Percentiles rank a stretch among this genome's conserved stretches.
These are phyloP conservation scores for Junonia oenone DNA, from an alignment of 2,888 invertebrate species.

Conservation along the genomic window DNA sequence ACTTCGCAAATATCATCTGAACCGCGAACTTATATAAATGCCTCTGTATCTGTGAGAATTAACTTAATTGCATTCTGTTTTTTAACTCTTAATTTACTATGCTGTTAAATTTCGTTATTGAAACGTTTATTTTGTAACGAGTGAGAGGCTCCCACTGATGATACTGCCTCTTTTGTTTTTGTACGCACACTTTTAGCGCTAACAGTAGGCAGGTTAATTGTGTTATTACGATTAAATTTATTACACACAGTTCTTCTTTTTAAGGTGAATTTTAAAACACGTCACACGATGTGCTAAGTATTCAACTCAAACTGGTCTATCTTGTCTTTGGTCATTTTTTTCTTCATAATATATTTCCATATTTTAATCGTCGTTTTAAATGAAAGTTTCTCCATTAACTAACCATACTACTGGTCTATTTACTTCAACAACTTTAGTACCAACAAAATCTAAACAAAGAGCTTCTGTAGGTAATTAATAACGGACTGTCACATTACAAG, in stretches of 20 bases:
- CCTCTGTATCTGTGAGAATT: constrained; percentile 59
- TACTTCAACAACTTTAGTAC: not conserved
- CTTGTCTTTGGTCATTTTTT: not conserved
- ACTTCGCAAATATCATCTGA: constrained; percentile 66
- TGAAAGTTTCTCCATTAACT: not conserved
- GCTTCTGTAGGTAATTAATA: constrained; percentile 39
- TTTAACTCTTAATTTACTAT: constrained; percentile 48
- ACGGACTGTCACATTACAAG: constrained; percentile 50
- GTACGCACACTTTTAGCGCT: not conserved
- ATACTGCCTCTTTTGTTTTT: constrained; percentile 13
- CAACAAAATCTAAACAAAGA: constrained; percentile 6
- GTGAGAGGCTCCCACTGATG: constrained; percentile 53
- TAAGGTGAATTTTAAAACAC: not conserved
- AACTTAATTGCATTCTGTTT: constrained; percentile 61
- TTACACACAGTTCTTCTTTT: not conserved
- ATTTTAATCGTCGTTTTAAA: not conserved
- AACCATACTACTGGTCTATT: not conserved
- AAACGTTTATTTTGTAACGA: constrained; percentile 55
- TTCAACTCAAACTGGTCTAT: not conserved
- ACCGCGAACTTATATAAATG: constrained; percentile 60
- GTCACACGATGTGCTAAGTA: no score
- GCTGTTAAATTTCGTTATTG: constrained; percentile 46
- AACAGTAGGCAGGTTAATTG: not conserved
- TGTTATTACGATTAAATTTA: not conserved
- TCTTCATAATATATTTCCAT: not conserved